phyloP scores from a whole-genome alignment of 2,113 vertebrate genomes.

The Charadrius vociferus region DNA sequence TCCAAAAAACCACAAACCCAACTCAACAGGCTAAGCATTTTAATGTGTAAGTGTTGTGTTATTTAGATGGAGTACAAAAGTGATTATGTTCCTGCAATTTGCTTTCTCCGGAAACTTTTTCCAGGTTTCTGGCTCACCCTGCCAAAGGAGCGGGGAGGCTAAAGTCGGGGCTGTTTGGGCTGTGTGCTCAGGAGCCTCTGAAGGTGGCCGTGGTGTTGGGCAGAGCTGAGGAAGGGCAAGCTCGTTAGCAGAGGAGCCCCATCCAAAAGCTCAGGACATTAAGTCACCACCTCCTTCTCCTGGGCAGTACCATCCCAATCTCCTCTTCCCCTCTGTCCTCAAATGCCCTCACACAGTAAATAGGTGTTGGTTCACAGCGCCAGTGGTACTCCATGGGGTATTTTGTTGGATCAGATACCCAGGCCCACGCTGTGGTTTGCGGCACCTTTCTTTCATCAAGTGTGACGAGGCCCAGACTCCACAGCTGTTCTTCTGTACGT shows the following conservation, averaged over 20 bases:
- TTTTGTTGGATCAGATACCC: not conserved
- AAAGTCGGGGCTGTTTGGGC: not conserved
- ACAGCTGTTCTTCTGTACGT: not conserved
- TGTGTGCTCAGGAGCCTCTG: rapidly evolving
- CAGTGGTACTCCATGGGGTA: rapidly evolving
- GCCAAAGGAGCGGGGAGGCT: not conserved
- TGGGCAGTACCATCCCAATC: rapidly evolving
- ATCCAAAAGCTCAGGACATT: not conserved
- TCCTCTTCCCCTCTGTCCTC: not conserved
- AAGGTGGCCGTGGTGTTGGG: rapidly evolving
- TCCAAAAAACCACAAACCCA: not conserved
- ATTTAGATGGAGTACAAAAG: not conserved
- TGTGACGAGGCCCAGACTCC: not conserved
- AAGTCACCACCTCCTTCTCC: not conserved
- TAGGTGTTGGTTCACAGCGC: not conserved
- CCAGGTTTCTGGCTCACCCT: not conserved
- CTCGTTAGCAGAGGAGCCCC: not conserved
- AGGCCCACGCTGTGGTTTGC: rapidly evolving
- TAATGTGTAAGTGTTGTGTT: not conserved
- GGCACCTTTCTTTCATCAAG: not conserved
- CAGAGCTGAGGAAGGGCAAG: not conserved
- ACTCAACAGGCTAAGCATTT: not conserved
- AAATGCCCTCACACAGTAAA: rapidly evolving
- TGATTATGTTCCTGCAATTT: not conserved
- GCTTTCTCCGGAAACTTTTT: not conserved